Evolutionary conservation across 2,113 vertebrate species (phyloP).

Genomic region (Eubucco bourcierii): DNA sequence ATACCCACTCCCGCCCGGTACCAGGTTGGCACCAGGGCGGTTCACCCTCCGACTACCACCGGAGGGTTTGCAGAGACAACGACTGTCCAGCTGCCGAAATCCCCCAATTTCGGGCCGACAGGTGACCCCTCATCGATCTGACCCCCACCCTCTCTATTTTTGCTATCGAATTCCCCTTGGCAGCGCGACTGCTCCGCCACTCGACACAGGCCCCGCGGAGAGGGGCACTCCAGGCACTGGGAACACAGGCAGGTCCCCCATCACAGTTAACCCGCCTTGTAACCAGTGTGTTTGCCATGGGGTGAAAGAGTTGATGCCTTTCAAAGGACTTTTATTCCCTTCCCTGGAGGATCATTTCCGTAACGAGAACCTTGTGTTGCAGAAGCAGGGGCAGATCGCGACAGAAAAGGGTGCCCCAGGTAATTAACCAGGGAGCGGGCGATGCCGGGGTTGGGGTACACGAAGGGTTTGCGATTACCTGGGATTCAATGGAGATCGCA

Average conservation of each 20-base stretch:
- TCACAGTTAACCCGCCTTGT: not conserved
- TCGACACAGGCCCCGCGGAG: not conserved
- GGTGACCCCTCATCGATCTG: not conserved
- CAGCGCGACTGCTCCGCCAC: not conserved
- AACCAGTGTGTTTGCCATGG: not conserved
- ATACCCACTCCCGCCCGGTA: accelerated
- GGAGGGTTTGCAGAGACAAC: not conserved
- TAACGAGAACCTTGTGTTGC: not conserved
- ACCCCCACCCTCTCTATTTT: not conserved
- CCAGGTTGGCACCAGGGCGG: too few relatives aligned
- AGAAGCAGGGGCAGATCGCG: not conserved
- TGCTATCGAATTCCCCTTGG: not conserved
- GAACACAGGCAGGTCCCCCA: not conserved
- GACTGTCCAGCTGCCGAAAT: not conserved
- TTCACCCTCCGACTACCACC: not conserved
- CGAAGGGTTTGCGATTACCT: not conserved
- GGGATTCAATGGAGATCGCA: not conserved
- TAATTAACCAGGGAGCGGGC: not conserved
- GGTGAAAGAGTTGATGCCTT: not conserved
- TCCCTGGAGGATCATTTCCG: not conserved
- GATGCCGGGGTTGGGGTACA: not conserved
- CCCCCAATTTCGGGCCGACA: not conserved
- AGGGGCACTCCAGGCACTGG: not conserved
- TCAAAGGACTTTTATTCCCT: not conserved
- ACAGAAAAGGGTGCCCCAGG: not conserved